Conservation (phyloP, 2,113 vertebrate species). For the Suncus etruscus region DNA sequence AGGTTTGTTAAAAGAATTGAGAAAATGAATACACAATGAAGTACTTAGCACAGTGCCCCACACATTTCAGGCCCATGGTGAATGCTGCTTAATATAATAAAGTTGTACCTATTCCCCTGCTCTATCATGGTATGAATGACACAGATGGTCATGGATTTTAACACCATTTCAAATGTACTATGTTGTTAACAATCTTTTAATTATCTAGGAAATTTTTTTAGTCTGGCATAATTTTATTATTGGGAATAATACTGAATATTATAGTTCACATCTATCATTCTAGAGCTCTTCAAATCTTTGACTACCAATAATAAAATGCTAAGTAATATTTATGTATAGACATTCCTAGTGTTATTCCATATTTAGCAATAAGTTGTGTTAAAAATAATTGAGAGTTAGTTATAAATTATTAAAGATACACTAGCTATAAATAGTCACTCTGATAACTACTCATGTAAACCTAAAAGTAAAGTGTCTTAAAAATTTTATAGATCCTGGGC, state of each 20-base stretch:
- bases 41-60: background rate
- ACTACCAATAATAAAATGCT: conserved; percentile 32
- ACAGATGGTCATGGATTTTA: background rate
- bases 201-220: conserved; percentile 42
- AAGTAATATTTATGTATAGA: conserved; percentile 50
- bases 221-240: background rate
- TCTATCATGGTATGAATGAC: background rate
- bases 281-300: conserved; percentile 38
- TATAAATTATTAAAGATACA: conserved; percentile 44
- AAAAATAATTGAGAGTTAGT: conserved; percentile 52
- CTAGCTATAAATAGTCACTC: conserved; percentile 37
- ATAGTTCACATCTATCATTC: background rate
- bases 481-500: conserved; percentile 11
- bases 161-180: conserved; percentile 28
- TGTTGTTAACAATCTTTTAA: conserved; percentile 12
- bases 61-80: background rate
- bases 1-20: background rate
- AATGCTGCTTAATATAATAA: background rate
- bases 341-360: conserved; percentile 32
- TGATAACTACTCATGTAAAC: conserved; percentile 29
- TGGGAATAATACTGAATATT: conserved; percentile 13
- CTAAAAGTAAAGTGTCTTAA: conserved; percentile 40
- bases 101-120: background rate
- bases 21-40: background rate
- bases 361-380: conserved; percentile 40